These are phyloP conservation scores for Psilopsiagon aurifrons DNA, from an alignment of 2,113 vertebrate genomes.

Conservation along the genomic window DNA sequence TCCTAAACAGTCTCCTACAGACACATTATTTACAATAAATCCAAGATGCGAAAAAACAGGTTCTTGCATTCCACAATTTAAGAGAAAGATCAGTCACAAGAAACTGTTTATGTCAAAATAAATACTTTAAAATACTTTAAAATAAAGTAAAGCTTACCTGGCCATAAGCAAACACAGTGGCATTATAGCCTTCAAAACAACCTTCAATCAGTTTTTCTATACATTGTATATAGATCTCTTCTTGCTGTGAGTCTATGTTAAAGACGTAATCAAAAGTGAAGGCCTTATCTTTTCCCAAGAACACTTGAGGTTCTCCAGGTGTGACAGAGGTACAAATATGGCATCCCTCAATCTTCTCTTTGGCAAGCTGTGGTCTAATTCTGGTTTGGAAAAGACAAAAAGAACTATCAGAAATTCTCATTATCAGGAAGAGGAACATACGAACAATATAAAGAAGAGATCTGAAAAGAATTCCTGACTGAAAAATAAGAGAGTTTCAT, in stretches of 20 bases:
- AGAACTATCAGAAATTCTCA: neutral
- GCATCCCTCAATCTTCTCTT: constrained; percentile 97
- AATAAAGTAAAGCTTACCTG: constrained; percentile 79
- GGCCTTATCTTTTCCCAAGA: constrained; percentile 97
- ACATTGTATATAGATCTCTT: constrained; percentile 87
- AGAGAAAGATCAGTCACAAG: neutral
- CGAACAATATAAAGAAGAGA: neutral
- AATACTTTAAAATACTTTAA: neutral
- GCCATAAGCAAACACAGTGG: constrained; percentile 96
- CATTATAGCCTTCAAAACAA: constrained; percentile 97
- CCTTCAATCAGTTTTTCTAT: constrained; percentile 95
- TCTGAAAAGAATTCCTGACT: neutral
- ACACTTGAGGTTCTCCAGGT: constrained; percentile 93
- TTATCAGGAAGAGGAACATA: neutral
- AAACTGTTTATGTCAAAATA: neutral
- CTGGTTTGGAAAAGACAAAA: constrained; percentile 69
- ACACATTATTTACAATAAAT: neutral
- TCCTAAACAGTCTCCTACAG: neutral
- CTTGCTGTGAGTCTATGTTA: constrained; percentile 91
- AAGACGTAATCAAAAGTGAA: constrained; percentile 97
- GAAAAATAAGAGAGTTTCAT: neutral
- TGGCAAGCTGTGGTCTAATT: constrained; percentile 95
- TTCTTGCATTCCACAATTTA: neutral
- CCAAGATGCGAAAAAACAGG: neutral
- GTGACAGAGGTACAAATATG: constrained; percentile 96